These are phyloP conservation scores for Diachasma alloeum DNA, from an alignment of 1,140 invertebrate species.

Conservation along the genomic window DNA sequence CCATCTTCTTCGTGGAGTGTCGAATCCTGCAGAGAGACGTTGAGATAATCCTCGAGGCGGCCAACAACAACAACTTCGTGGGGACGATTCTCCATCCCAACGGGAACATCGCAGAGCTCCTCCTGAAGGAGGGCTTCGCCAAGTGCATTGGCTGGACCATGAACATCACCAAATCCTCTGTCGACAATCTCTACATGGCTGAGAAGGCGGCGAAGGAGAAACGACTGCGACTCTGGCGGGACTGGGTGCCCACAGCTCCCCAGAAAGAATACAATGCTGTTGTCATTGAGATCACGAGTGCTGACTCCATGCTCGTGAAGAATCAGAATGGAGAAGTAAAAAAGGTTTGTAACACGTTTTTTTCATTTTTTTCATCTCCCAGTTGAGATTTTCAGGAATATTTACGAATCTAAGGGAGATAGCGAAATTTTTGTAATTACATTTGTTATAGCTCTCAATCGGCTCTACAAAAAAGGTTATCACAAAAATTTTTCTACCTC, in stretches of 20 bases:
- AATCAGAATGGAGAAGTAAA: conserved; percentile 79
- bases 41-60: conserved; percentile 89
- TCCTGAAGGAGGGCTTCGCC: conserved; percentile 92
- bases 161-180: conserved; percentile 82
- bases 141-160: conserved; percentile 98
- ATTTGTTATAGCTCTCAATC: too few relatives aligned
- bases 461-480: too few relatives aligned
- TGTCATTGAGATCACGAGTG: conserved; percentile 91
- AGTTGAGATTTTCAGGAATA: too few relatives aligned
- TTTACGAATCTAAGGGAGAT: too few relatives aligned
- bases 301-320: conserved; percentile 90
- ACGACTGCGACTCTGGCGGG: conserved; percentile 87
- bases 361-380: too few relatives aligned
- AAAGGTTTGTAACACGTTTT: too few relatives aligned
- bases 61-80: conserved; percentile 92
- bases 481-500: too few relatives aligned
- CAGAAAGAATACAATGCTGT: conserved; percentile 83
- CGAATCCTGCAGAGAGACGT: conserved; percentile 93
- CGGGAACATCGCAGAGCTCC: conserved; percentile 92
- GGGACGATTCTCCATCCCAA: conserved; percentile 94
- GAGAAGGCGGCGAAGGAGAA: conserved; percentile 92
- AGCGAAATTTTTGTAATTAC: too few relatives aligned
- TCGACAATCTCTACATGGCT: conserved; percentile 81
- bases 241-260: conserved; percentile 75
- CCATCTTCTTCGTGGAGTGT: conserved; percentile 90